Percentiles rank a stretch among this genome's conserved stretches.
Evolutionary conservation across 2,113 vertebrate genomes (phyloP).

Genomic region (Haplochromis burtoni): DNA sequence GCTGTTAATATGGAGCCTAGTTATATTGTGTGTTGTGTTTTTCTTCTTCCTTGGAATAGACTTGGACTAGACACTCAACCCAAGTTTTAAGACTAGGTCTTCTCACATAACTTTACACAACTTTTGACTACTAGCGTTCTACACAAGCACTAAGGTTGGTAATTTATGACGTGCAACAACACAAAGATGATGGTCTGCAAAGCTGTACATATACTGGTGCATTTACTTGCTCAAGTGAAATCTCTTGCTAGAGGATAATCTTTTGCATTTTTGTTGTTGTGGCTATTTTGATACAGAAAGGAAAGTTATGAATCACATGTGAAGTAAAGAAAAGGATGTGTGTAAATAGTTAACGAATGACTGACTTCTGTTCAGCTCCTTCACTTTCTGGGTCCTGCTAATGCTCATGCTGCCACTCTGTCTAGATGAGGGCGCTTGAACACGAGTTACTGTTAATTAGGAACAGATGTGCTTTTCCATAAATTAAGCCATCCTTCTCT

Average conservation of each 20-base stretch:
- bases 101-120: background rate
- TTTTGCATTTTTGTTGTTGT: background rate
- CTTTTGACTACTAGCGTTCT: background rate
- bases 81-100: background rate
- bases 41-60: background rate
- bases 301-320: background rate
- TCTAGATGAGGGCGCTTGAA: background rate
- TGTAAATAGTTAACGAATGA: background rate
- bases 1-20: background rate
- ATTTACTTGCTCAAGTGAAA: accelerated
- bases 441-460: background rate
- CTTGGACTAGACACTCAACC: background rate
- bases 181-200: background rate
- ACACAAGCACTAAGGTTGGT: background rate
- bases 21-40: background rate
- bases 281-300: background rate
- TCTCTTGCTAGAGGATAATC: background rate
- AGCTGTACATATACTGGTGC: background rate
- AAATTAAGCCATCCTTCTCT: background rate
- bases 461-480: background rate
- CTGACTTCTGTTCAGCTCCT: background rate
- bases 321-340: background rate
- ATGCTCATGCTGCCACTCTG: background rate
- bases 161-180: background rate
- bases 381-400: background rate